A percentile compares a stretch with the other conserved stretches of the same genome.
Evolutionary conservation across 2,888 invertebrate genomes (phyloP).

Genomic region (Vanessa cardui): DNA sequence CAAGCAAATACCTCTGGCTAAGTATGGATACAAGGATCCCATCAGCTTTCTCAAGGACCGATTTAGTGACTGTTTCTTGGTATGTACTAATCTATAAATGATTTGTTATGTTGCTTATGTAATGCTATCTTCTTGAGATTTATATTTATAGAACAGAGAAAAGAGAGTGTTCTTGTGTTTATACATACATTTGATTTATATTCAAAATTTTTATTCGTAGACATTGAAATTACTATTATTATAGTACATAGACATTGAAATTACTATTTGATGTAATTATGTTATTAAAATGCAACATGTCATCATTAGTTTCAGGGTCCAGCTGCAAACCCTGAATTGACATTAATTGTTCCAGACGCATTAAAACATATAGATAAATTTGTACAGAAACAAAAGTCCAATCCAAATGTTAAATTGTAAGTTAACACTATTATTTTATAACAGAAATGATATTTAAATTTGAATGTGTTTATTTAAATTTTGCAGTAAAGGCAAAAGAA

Average conservation of each 20-base stretch:
- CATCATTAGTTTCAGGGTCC: constrained; percentile 59
- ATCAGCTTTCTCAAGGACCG: constrained; percentile 62
- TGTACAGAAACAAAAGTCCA: constrained; percentile 64
- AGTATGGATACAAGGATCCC: constrained; percentile 61
- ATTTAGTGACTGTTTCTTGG: constrained; percentile 67
- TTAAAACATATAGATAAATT: constrained; percentile 72
- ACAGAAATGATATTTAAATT: background rate
- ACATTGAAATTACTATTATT: too few species aligned
- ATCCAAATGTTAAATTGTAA: constrained; percentile 59
- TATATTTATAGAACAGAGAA: background rate
- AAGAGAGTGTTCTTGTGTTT: too few species aligned
- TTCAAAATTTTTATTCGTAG: too few species aligned
- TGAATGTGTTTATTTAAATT: constrained; percentile 14
- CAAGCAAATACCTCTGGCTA: constrained; percentile 52
- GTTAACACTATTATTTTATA: constrained; percentile 41
- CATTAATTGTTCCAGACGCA: constrained; percentile 65
- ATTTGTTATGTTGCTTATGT: too few species aligned
- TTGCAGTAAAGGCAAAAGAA: constrained; percentile 68
- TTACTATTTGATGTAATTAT: too few species aligned
- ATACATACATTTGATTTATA: too few species aligned
- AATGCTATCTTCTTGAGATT: too few species aligned
- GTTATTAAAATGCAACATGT: background rate
- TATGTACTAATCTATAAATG: constrained; percentile 43
- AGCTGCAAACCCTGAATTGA: constrained; percentile 59
- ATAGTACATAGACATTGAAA: too few species aligned